Conservation (phyloP, 2,888 invertebrate species). For the Ecliptopera silaceata region DNA sequence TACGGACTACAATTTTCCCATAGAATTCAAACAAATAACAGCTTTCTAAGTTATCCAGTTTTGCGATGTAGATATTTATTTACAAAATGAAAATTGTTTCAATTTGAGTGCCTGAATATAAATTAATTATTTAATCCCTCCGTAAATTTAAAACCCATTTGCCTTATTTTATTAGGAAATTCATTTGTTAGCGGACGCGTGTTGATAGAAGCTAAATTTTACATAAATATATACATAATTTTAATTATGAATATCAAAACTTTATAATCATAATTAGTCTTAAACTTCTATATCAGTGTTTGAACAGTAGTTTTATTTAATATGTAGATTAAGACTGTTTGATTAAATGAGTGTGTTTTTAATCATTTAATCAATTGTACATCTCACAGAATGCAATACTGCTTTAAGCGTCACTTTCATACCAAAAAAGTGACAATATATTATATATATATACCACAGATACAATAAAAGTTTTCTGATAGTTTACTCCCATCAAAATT, state of each 20-base stretch:
- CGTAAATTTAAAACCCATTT: slow-evolving; percentile 61
- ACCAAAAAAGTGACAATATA: no score
- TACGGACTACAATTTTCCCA: neutral
- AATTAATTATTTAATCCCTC: slow-evolving; percentile 76
- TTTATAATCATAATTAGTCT: slow-evolving; percentile 52
- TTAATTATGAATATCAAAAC: slow-evolving; percentile 38
- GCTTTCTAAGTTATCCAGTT: slow-evolving; percentile 5
- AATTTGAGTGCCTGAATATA: slow-evolving; percentile 76
- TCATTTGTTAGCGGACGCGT: slow-evolving; percentile 54
- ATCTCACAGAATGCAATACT: no score
- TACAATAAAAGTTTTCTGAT: no score
- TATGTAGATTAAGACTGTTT: slow-evolving; percentile 31
- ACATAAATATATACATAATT: slow-evolving; percentile 38
- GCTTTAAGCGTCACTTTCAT: neutral
- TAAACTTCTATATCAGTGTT: slow-evolving; percentile 60
- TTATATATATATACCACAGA: no score
- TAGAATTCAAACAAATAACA: no score
- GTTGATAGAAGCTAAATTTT: slow-evolving; percentile 59
- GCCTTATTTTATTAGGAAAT: slow-evolving; percentile 78
- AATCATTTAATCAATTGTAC: neutral
- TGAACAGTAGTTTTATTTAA: slow-evolving; percentile 52
- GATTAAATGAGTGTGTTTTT: slow-evolving; percentile 33
- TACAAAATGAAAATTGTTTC: slow-evolving; percentile 55
- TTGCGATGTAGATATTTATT: slow-evolving; percentile 19
- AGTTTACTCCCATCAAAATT: no score